Conservation (phyloP, 2,113 vertebrate genomes). For the Peromyscus californicus region DNA sequence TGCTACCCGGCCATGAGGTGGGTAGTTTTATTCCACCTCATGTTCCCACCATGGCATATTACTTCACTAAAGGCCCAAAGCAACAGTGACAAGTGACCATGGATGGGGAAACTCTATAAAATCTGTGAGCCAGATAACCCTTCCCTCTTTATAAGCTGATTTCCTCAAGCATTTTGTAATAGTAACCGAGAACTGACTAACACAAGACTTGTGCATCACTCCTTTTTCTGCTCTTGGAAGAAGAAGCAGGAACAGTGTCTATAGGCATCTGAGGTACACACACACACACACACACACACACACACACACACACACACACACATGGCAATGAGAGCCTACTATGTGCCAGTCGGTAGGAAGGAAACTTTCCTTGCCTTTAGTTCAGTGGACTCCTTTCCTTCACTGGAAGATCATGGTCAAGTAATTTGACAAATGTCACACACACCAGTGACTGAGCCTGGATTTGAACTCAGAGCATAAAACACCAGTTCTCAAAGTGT, state of each 20-base stretch:
- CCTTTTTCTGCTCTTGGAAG: too few species aligned
- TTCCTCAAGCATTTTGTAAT: not conserved
- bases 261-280: not conserved
- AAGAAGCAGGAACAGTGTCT: not conserved
- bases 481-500: not conserved
- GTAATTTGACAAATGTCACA: not conserved
- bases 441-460: fast-evolving
- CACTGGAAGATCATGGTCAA: not conserved
- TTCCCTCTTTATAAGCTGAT: not conserved
- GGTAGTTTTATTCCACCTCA: not conserved
- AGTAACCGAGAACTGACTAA: not conserved
- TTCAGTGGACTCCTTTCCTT: fast-evolving
- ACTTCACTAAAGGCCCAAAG: not conserved
- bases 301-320: too few species aligned
- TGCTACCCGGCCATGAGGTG: not conserved
- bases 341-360: too few species aligned
- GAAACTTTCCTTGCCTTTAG: not conserved
- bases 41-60: not conserved
- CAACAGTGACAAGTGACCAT: not conserved
- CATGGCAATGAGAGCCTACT: not conserved
- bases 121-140: not conserved
- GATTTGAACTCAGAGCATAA: fast-evolving
- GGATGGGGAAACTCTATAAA: not conserved
- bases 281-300: too few species aligned
- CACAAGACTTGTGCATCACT: too few species aligned